phyloP scores from a whole-genome alignment of 2,888 invertebrate species.

The Lottia gigantea region DNA sequence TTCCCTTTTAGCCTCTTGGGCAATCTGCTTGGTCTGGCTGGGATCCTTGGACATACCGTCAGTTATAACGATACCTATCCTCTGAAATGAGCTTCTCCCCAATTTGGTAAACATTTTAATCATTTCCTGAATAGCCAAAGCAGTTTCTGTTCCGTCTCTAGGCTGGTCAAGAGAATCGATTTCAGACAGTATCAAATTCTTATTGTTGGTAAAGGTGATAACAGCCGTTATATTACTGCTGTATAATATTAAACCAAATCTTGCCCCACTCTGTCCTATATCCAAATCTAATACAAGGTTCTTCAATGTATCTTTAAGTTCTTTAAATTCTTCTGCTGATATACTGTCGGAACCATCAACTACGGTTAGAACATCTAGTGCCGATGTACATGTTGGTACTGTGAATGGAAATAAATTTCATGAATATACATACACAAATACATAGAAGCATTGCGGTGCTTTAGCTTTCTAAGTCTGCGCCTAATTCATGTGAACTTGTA shows the following conservation, averaged over 20 bases:
- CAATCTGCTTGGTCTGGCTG: constrained; percentile 56
- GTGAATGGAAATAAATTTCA: neutral
- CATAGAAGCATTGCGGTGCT: too few relatives aligned
- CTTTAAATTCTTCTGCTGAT: neutral
- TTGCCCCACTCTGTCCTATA: neutral
- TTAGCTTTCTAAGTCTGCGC: too few relatives aligned
- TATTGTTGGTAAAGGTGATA: neutral
- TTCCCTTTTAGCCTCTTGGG: constrained; percentile 52
- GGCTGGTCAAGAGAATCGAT: neutral
- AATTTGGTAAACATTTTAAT: constrained; percentile 5
- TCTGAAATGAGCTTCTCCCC: constrained; percentile 37
- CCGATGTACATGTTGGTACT: neutral
- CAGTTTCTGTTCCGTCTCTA: constrained; percentile 10
- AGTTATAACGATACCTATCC: constrained; percentile 62
- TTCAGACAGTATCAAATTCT: neutral
- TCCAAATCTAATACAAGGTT: neutral
- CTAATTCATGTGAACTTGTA: too few relatives aligned
- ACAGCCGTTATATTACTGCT: constrained; percentile 3
- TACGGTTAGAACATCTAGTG: neutral
- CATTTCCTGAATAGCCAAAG: neutral
- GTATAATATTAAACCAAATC: constrained; percentile 10
- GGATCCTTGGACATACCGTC: constrained; percentile 59
- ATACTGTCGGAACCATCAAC: neutral
- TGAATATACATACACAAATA: too few relatives aligned
- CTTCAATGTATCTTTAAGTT: neutral